Evolutionary conservation across 2,888 invertebrate species (phyloP), one percentile per base, ranked within the genome.

Genomic region (Koerneria pararmatus): DNA sequence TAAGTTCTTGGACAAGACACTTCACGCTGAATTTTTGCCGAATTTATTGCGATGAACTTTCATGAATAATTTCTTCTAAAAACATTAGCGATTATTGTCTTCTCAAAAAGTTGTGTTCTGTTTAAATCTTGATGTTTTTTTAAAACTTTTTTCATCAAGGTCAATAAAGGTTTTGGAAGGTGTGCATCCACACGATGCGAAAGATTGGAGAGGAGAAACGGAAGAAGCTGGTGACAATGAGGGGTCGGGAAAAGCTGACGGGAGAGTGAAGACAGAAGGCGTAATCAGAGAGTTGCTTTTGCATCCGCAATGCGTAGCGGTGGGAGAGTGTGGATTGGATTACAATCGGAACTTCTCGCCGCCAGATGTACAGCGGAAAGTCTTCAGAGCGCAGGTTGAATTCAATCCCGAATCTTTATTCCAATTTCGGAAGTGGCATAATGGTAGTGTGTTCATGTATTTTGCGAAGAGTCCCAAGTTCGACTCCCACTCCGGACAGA

Each of bases 341-440:
- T 94, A 91, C 85, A 92, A 91, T 84, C 89, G 93, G 82, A 92
- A 93, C 85, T 94, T 93, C 86, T 93, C 93, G 8, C 91, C 93
- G 80, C 92, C 91, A 4, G 89, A 89, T 70, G 89, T 90, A 75
- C 95, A 95, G 85, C 87, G 90, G 73, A 88, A 89, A 71, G 93
- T 92, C 58, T 93, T 94, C 84, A 90, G 90, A 82, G 90, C 91
- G 85, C 85, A 85, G 76, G 84, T 84, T 63, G 24, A 46, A 27
- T n/a, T n/a, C n/a, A n/a, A n/a, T n/a, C n/a, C n/a, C n/a, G n/a
- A n/a, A n/a, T n/a, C n/a, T n/a, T n/a, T n/a, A n/a, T n/a, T n/a
- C n/a, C n/a, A n/a, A n/a, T n/a, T n/a, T n/a, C n/a, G n/a, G n/a
- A n/a, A n/a, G n/a, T n/a, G n/a, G n/a, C n/a, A n/a, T n/a, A n/a